A percentile compares a stretch with the other conserved stretches of the same genome.
These are phyloP conservation scores for Hycleus phaleratus DNA, from an alignment of 1,140 invertebrate genomes.

Conservation along the genomic window DNA sequence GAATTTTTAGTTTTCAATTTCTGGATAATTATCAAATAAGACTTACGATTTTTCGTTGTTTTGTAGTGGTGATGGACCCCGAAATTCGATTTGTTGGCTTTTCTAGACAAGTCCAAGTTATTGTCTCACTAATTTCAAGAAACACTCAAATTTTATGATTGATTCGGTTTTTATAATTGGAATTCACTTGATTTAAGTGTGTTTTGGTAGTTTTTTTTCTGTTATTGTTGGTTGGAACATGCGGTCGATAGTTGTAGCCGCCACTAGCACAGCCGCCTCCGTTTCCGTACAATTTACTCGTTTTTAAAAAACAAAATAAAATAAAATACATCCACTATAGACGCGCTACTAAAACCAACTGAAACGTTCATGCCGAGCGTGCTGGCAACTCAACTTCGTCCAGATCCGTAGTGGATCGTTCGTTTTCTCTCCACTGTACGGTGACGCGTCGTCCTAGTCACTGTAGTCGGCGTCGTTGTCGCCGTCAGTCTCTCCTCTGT, in stretches of 20 bases:
- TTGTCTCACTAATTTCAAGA: too few species aligned
- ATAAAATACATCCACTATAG: neutral
- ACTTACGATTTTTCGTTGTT: too few species aligned
- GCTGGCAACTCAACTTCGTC: conserved; percentile 11
- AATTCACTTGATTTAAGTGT: neutral
- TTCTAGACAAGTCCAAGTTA: too few species aligned
- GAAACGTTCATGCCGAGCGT: conserved; percentile 7
- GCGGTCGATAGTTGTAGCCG: conserved; percentile 3
- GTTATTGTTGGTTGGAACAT: neutral
- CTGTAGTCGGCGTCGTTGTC: neutral
- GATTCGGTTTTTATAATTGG: neutral
- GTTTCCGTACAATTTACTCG: too few species aligned
- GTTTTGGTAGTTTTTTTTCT: neutral
- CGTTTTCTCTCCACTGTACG: neutral
- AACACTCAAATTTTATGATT: too few species aligned
- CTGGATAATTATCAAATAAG: too few species aligned
- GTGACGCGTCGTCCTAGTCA: neutral
- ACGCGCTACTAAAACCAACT: conserved; percentile 17
- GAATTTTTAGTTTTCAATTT: too few species aligned
- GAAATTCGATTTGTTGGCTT: too few species aligned
- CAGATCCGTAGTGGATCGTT: conserved; percentile 7
- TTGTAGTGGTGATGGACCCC: too few species aligned
- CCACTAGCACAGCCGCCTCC: neutral
- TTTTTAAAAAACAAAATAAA: too few species aligned
- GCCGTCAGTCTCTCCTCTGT: neutral